Percentiles rank a stretch among this genome's conserved stretches.
These are phyloP conservation scores for Caenorhabditis sp. DNA, from an alignment of 2,888 invertebrate genomes.

Conservation along the genomic window DNA sequence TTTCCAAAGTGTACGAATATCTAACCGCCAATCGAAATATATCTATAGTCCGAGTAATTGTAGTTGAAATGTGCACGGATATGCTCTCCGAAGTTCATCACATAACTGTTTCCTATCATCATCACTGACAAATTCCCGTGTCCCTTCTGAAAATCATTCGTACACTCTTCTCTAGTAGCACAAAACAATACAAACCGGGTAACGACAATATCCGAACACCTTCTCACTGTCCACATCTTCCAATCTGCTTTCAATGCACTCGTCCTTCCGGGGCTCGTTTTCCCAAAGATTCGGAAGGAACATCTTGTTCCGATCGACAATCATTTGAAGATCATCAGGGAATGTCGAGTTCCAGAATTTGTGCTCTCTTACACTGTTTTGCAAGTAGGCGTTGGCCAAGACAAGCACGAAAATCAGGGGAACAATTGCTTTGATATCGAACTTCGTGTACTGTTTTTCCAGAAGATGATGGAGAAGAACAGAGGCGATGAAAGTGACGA, in stretches of 20 bases:
- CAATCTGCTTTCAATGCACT: conserved; percentile 19
- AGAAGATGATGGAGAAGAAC: conserved; percentile 31
- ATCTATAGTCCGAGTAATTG: conserved; percentile 36
- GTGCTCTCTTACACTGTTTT: conserved; percentile 32
- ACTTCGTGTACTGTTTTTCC: conserved; percentile 29
- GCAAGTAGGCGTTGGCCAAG: conserved; percentile 11
- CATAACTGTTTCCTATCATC: conserved; percentile 50
- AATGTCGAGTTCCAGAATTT: conserved; percentile 23
- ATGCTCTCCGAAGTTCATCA: conserved; percentile 18
- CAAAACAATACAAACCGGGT: conserved; percentile 1
- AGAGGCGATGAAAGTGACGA: background rate
- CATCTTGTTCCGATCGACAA: conserved; percentile 20
- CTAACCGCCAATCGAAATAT: conserved; percentile 19
- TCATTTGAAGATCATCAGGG: conserved; percentile 6
- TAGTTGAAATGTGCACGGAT: conserved; percentile 24
- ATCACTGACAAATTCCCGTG: conserved; percentile 28
- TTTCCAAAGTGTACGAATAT: background rate
- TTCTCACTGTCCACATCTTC: background rate
- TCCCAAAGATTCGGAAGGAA: conserved; percentile 10
- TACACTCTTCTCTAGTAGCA: too few species aligned
- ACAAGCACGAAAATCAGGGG: conserved; percentile 16
- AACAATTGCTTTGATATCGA: conserved; percentile 6
- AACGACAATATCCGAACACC: conserved; percentile 23
- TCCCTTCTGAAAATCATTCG: conserved; percentile 8
- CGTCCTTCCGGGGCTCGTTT: background rate